Evolutionary conservation across 1,140 invertebrate genomes (phyloP), one percentile per base, ranked within the genome.

Genomic region (Acromyrmex echinatior): DNA sequence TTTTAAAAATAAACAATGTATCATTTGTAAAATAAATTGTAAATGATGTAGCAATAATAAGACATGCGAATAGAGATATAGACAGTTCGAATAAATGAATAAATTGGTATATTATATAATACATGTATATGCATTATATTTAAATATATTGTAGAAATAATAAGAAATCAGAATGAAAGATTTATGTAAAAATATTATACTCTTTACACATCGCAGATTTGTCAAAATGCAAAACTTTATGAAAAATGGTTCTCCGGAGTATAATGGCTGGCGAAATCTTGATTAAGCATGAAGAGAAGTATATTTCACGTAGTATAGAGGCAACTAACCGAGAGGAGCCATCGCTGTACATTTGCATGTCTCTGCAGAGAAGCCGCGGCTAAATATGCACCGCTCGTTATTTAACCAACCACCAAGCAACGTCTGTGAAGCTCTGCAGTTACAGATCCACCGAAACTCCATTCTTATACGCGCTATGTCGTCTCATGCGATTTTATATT

Each of bases 351-450:
- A 89, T 89, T 89, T 89, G 87, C 87, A 89, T 89, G 86, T 87
- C 87, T 87, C 87, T 89, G 86, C 79, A 89, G 87, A 88, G 87
- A 87, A 84, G 86, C 86, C 79, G 63, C 73, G 86, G 70, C 87
- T 89, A 89, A 89, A 89, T 89, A 89, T 89, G 87, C 87, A 81
- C 87, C 66, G 87, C 86, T 89, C 87, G 87, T 89, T 89, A 89
- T 73, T 89, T 87, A 87, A 87, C 86, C 87, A 87, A 89, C 87
- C 86, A 49, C 87, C 87, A 88, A 87, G 87, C 78, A 84, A 45
- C 62, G 87, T 84, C 18, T 79, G 78, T 58, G 73, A 87, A 89
- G 77, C 87, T 87, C 63, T 81, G 86, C 86, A 53, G 39, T 79
- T 73, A 51, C 45, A 84, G 79, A 63, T 70, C 35, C 56, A 82